A percentile compares a stretch with the other conserved stretches of the same genome.
Evolutionary conservation across 2,113 vertebrate genomes (phyloP).

Genomic region (Uropsilus gracilis): DNA sequence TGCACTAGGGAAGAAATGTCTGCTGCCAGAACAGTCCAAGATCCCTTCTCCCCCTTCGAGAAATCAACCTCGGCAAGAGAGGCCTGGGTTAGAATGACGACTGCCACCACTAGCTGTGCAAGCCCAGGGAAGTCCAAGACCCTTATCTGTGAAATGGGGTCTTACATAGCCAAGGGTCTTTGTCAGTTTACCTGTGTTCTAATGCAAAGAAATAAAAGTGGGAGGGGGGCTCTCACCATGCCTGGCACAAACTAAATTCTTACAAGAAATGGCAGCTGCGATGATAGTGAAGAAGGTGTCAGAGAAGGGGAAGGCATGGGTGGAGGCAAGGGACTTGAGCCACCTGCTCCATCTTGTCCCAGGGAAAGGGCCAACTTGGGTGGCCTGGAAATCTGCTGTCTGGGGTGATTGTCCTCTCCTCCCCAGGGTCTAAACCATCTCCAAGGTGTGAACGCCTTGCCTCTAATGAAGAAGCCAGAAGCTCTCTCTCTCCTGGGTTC

Average conservation of each 20-base stretch:
- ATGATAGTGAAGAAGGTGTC: background rate
- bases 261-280: background rate
- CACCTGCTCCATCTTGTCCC: background rate
- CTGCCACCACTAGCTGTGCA: background rate
- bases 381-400: background rate
- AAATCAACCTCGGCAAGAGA: background rate
- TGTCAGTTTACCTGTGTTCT: background rate
- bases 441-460: background rate
- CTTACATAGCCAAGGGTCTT: background rate
- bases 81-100: background rate
- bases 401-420: background rate
- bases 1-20: background rate
- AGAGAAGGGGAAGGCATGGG: background rate
- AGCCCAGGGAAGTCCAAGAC: background rate
- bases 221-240: background rate
- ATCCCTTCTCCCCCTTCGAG: rapidly evolving
- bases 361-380: background rate
- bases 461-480: background rate
- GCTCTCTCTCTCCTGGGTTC: background rate
- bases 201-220: too few relatives aligned
- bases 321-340: background rate
- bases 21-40: background rate
- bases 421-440: background rate
- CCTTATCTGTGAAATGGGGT: background rate
- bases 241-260: background rate